Percentiles rank a stretch among this genome's conserved stretches.
Conservation (phyloP, 2,113 vertebrate genomes). For the Salvelinus sp. region DNA sequence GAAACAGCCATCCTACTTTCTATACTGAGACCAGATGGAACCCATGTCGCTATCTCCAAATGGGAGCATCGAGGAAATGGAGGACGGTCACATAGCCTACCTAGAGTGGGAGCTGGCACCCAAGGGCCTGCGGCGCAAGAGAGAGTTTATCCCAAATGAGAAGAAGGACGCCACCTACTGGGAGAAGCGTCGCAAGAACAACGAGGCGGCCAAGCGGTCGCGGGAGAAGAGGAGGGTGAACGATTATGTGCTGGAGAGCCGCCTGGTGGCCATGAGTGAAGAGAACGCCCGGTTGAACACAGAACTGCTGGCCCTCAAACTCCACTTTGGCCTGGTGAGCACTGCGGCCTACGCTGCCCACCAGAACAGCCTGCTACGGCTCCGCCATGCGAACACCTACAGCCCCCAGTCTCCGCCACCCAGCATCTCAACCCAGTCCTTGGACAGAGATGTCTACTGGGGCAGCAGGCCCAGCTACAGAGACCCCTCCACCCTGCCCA, state of each 20-base stretch:
- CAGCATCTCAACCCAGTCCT: slow-evolving; percentile 24
- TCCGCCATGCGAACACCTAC: slow-evolving; percentile 30
- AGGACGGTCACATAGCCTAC: not conserved
- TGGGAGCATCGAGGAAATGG: not conserved
- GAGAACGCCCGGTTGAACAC: slow-evolving; percentile 82
- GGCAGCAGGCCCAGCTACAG: slow-evolving; percentile 15
- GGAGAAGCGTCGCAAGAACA: slow-evolving; percentile 91
- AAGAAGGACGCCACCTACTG: slow-evolving; percentile 89
- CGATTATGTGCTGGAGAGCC: slow-evolving; percentile 80
- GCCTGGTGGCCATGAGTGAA: slow-evolving; percentile 75
- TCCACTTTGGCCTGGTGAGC: slow-evolving; percentile 74
- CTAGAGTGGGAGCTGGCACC: slow-evolving; percentile 26
- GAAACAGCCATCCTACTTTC: not conserved
- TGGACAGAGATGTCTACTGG: slow-evolving; percentile 54
- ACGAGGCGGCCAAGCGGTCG: slow-evolving; percentile 88
- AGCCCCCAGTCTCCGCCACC: slow-evolving; percentile 4
- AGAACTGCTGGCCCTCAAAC: slow-evolving; percentile 80
- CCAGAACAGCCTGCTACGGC: slow-evolving; percentile 54
- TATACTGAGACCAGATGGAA: slow-evolving; percentile 52
- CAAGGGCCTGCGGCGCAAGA: slow-evolving; percentile 72
- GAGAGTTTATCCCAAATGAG: slow-evolving; percentile 86
- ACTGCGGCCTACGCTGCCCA: slow-evolving; percentile 36
- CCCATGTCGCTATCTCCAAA: slow-evolving; percentile 23
- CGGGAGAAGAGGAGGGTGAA: slow-evolving; percentile 82
- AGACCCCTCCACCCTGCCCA: slow-evolving; percentile 22